Conservation (phyloP, 2,888 invertebrate species). For the Lasiommata megera region DNA sequence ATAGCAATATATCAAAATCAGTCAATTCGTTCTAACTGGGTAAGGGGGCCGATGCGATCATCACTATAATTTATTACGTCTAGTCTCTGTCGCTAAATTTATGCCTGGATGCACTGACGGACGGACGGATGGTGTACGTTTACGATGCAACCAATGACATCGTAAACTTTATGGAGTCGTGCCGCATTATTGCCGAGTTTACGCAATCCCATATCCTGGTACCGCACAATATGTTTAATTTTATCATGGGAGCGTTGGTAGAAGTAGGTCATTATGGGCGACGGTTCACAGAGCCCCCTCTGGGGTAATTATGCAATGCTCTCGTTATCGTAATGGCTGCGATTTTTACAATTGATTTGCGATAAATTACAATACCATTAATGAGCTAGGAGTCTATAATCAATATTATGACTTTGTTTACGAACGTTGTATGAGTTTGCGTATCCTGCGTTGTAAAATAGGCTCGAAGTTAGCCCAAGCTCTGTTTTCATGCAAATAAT, state of each 20-base stretch:
- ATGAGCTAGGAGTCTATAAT: too few relatives aligned
- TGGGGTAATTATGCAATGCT: not conserved
- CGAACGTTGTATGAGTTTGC: too few relatives aligned
- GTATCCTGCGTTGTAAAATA: too few relatives aligned
- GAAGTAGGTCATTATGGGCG: not conserved
- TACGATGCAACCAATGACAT: constrained; percentile 27
- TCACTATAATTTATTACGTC: constrained; percentile 36
- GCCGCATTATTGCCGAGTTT: constrained; percentile 18
- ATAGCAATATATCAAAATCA: constrained; percentile 16
- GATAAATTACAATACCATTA: too few relatives aligned
- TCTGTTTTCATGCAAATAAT: too few relatives aligned
- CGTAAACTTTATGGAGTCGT: constrained; percentile 26
- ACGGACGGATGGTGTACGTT: constrained; percentile 18
- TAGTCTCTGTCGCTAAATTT: constrained; percentile 26
- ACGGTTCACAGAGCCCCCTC: not conserved
- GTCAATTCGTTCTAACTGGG: constrained; percentile 29
- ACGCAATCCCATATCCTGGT: constrained; percentile 15
- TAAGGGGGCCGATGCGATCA: constrained; percentile 29
- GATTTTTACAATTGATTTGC: too few relatives aligned
- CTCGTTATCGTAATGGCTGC: not conserved
- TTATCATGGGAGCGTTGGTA: not conserved
- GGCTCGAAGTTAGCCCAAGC: too few relatives aligned
- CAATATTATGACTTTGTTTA: too few relatives aligned
- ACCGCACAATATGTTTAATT: not conserved
- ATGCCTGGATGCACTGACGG: constrained; percentile 19